Percentiles rank a stretch among this genome's conserved stretches.
phyloP scores from a whole-genome alignment of 2,113 vertebrate species.

The Camelus bactrianus region DNA sequence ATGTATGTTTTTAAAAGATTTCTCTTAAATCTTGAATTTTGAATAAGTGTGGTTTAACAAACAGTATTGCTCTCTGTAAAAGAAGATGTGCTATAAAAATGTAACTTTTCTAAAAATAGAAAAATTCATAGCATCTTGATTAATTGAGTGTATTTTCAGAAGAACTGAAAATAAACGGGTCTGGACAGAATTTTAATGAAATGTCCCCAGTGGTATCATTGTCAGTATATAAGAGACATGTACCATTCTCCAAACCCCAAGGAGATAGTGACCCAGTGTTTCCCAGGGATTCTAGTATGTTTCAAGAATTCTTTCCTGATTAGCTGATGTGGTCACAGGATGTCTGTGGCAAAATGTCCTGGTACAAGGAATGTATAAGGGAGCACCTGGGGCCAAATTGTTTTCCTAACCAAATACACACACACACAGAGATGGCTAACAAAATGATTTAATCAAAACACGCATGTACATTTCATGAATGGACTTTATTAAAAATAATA shows the following conservation, averaged over 20 bases:
- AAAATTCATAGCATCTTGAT: constrained; percentile 1
- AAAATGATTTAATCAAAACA: neutral
- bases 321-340: neutral
- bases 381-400: neutral
- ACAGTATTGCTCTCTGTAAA: neutral
- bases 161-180: neutral
- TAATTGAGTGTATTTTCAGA: neutral
- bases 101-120: neutral
- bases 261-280: neutral
- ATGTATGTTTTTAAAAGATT: neutral
- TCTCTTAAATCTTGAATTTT: neutral
- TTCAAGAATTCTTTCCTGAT: neutral
- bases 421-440: neutral
- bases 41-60: neutral
- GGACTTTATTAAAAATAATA: constrained; percentile 20
- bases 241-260: neutral
- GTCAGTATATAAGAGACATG: neutral
- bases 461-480: neutral
- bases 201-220: neutral
- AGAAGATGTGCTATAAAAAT: neutral
- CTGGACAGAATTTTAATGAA: constrained; percentile 10
- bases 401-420: neutral
- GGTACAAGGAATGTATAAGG: neutral
- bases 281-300: neutral
- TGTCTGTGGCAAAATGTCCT: neutral